Percentiles rank a stretch among this genome's conserved stretches.
Evolutionary conservation across 92 coral and sea anemone species (phyloP).

Genomic region (Ricordea florida): DNA sequence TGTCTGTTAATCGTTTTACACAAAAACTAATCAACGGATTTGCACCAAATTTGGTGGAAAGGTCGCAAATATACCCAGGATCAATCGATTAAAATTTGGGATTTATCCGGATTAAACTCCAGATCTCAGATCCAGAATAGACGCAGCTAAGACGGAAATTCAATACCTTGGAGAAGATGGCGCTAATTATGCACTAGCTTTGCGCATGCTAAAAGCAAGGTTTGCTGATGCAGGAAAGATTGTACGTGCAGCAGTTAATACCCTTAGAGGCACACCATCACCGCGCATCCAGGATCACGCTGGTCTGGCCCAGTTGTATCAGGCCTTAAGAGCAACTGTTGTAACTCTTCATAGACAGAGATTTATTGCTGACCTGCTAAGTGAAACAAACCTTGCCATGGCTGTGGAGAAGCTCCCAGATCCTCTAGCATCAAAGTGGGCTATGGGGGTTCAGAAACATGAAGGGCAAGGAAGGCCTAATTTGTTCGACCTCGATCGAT

Average conservation of each 20-base stretch:
- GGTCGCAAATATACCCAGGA: no score
- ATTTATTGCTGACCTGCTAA: conserved; percentile 53
- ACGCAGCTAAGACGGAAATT: conserved; percentile 42
- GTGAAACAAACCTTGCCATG: conserved; percentile 52
- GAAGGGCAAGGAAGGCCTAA: conserved; percentile 55
- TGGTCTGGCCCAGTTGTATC: conserved; percentile 35
- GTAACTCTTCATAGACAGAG: conserved; percentile 63
- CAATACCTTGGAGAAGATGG: conserved; percentile 57
- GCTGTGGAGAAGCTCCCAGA: conserved; percentile 47
- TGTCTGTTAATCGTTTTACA: no score
- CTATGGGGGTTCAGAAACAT: conserved; percentile 57
- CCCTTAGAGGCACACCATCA: conserved; percentile 31
- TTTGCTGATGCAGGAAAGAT: conserved; percentile 58
- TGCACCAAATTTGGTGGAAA: no score
- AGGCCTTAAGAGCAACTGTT: conserved; percentile 33
- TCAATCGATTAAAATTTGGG: no score
- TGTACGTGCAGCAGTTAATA: conserved; percentile 47
- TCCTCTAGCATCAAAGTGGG: conserved; percentile 46
- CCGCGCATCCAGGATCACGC: conserved; percentile 47
- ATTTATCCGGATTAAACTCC: no score
- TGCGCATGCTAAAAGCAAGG: conserved; percentile 34
- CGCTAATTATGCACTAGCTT: conserved; percentile 34
- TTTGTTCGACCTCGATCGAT: conserved; percentile 53
- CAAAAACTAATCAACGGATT: no score
- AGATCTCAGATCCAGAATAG: no score